Evolutionary conservation across 2,888 invertebrate genomes (phyloP).

Genomic region (Zaprionus obscuricornis): DNA sequence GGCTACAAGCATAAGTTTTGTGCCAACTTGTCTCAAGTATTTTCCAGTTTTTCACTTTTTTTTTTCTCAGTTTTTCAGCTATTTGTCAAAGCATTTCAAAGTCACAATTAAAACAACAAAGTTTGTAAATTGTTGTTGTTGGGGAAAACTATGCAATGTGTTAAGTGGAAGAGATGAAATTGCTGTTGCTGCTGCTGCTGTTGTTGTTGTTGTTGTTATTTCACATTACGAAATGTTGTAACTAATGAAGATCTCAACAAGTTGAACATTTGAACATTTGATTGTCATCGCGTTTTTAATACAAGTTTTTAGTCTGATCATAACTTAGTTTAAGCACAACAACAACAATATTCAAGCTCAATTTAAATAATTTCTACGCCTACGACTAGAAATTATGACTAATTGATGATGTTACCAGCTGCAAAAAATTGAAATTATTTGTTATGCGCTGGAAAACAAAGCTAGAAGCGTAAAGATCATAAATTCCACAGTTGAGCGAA

Average conservation of each 20-base stretch:
- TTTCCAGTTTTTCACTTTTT: too few relatives aligned
- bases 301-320: too few relatives aligned
- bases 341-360: background rate
- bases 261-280: too few relatives aligned
- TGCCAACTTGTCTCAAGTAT: background rate
- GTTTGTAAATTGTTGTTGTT: conserved; percentile 2
- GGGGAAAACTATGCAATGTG: too few relatives aligned
- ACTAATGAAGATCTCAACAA: too few relatives aligned
- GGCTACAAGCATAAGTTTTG: conserved; percentile 31
- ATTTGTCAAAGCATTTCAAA: conserved; percentile 23
- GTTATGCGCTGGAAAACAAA: background rate
- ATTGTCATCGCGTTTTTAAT: too few relatives aligned
- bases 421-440: background rate
- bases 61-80: too few relatives aligned
- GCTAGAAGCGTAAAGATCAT: background rate
- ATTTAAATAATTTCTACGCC: conserved; percentile 37
- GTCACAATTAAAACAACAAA: conserved; percentile 16
- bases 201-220: too few relatives aligned
- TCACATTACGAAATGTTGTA: too few relatives aligned
- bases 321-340: too few relatives aligned
- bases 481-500: conserved; percentile 54
- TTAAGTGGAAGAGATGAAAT: conserved; percentile 15
- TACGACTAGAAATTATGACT: conserved; percentile 44
- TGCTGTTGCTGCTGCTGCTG: too few relatives aligned
- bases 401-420: conserved; percentile 43